Percentiles rank a stretch among this genome's conserved stretches.
phyloP scores from a whole-genome alignment of 2,113 vertebrate genomes.

The Cettia cetti region DNA sequence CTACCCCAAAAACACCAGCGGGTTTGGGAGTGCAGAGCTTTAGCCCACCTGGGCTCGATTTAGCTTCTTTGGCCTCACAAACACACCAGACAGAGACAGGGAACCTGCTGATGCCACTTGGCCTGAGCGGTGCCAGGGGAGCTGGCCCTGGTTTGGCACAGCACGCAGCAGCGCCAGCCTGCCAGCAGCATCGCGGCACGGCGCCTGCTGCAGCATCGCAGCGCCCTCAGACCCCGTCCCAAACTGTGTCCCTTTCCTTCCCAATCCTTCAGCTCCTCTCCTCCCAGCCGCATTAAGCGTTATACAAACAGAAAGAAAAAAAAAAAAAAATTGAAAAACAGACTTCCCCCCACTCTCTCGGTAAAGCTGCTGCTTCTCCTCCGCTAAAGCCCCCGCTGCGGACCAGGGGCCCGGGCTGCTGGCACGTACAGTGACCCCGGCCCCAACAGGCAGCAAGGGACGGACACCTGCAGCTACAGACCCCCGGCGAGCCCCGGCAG shows the following conservation, averaged over 20 bases:
- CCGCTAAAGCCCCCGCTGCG: background rate
- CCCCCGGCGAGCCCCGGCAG: background rate
- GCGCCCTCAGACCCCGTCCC: background rate
- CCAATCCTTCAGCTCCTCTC: background rate
- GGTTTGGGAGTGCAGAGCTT: accelerated
- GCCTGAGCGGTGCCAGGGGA: background rate
- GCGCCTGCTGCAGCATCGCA: background rate
- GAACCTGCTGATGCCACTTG: background rate
- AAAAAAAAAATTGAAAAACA: background rate
- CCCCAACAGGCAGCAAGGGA: background rate
- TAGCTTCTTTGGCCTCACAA: background rate
- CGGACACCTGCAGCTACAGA: background rate
- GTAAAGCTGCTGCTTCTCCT: background rate
- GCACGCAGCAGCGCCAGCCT: background rate
- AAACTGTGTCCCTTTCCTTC: accelerated
- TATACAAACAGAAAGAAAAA: background rate
- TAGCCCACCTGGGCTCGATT: background rate
- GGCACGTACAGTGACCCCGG: background rate
- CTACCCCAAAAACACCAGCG: background rate
- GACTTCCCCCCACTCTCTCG: background rate
- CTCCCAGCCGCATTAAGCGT: accelerated
- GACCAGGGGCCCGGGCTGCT: accelerated
- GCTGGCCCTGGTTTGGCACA: background rate
- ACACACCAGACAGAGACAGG: background rate
- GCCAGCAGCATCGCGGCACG: background rate